Conservation (phyloP, 1,140 invertebrate genomes). For the Drosophila ironensis region DNA sequence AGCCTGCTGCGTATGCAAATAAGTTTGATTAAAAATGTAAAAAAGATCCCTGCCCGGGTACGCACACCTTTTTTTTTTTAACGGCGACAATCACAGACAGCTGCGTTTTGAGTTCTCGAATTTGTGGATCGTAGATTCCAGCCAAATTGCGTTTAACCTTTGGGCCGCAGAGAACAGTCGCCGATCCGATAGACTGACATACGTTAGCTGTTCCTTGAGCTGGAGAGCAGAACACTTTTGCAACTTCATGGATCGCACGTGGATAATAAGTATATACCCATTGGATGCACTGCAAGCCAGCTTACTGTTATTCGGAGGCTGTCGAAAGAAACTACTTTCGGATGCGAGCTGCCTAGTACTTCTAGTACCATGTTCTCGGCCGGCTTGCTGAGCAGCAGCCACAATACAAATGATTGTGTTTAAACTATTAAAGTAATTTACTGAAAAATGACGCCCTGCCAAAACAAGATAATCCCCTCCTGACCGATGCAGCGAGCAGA, state of each 20-base stretch:
- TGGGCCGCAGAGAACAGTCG: constrained; percentile 34
- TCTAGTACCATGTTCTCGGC: constrained; percentile 36
- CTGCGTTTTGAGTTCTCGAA: constrained; percentile 51
- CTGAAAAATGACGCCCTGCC: constrained; percentile 66
- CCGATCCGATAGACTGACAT: constrained; percentile 19
- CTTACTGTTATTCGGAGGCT: constrained; percentile 69
- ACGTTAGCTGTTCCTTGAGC: background rate
- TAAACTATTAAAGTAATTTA: constrained; percentile 81
- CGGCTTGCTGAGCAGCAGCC: constrained; percentile 49
- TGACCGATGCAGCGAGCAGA: background rate
- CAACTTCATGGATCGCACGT: no score
- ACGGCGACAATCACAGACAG: constrained; percentile 36
- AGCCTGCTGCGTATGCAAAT: constrained; percentile 46
- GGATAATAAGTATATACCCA: constrained; percentile 71
- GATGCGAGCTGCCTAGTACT: background rate
- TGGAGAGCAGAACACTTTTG: no score
- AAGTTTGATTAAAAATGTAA: constrained; percentile 77
- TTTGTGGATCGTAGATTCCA: constrained; percentile 32
- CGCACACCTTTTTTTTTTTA: constrained; percentile 18
- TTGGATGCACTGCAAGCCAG: constrained; percentile 76
- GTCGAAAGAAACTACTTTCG: constrained; percentile 61
- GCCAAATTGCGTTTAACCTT: constrained; percentile 55
- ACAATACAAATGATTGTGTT: constrained; percentile 77
- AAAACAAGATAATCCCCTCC: constrained; percentile 56
- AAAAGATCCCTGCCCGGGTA: constrained; percentile 37